Percentiles rank a stretch among this genome's conserved stretches.
Evolutionary conservation across 2,797 vertebrate species (phyloP).

Genomic region (Cossypha caffra): DNA sequence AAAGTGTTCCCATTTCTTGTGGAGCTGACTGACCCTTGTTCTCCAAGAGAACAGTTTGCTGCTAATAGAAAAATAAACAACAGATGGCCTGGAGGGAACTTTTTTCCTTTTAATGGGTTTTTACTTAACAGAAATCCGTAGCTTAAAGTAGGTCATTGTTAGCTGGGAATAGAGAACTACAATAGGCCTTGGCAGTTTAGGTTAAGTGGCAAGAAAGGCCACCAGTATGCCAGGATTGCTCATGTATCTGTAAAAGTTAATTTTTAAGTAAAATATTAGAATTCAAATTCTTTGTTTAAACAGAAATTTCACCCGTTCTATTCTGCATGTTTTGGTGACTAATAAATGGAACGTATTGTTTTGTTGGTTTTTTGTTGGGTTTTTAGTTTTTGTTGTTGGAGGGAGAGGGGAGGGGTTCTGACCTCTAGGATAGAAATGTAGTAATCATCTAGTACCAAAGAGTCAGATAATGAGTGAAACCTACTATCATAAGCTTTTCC

Average conservation of each 20-base stretch:
- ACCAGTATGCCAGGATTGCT: not conserved
- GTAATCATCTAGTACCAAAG: not conserved
- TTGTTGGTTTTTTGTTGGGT: rapidly evolving
- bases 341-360: not conserved
- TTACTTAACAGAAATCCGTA: not conserved
- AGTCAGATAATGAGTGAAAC: not conserved
- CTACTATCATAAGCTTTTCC: not conserved
- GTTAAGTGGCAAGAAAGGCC: not conserved
- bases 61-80: slow-evolving; percentile 66
- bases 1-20: slow-evolving; percentile 9
- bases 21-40: slow-evolving; percentile 19
- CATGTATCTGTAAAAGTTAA: not conserved
- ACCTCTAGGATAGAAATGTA: not conserved
- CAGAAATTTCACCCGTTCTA: not conserved
- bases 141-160: slow-evolving; percentile 53
- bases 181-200: not conserved
- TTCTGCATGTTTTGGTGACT: not conserved
- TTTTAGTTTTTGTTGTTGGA: rapidly evolving
- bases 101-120: slow-evolving; percentile 28
- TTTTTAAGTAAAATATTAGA: not conserved
- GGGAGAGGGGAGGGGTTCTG: rapidly evolving
- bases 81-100: slow-evolving; percentile 42
- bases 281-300: not conserved
- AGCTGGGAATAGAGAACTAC: not conserved
- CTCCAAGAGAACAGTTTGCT: slow-evolving; percentile 47